Conservation (phyloP, 1,140 invertebrate species). For the Doryteuthis pealeii region DNA sequence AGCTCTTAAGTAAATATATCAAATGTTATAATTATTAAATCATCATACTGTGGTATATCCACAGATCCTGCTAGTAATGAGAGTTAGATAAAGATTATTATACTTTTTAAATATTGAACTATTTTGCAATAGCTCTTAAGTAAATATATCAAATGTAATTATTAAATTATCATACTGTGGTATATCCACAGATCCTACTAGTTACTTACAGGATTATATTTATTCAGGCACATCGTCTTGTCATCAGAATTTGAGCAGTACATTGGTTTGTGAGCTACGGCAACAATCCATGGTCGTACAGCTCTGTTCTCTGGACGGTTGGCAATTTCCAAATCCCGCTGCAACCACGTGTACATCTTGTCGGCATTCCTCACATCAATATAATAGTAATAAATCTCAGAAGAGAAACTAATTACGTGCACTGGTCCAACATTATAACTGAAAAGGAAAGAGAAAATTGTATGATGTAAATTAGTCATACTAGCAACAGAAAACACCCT, state of each 20-base stretch:
- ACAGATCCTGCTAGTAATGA: too few species aligned
- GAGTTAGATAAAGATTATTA: too few species aligned
- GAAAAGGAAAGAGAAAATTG: constrained; percentile 28
- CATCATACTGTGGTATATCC: too few species aligned
- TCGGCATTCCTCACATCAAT: constrained; percentile 79
- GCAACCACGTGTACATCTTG: constrained; percentile 70
- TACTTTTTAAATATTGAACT: too few species aligned
- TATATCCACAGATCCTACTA: too few species aligned
- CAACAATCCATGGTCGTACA: constrained; percentile 35
- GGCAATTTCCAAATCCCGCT: constrained; percentile 32
- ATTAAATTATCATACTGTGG: too few species aligned
- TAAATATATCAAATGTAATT: too few species aligned
- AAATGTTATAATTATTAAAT: too few species aligned
- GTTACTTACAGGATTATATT: not conserved
- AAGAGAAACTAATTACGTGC: constrained; percentile 77
- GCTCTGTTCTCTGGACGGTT: constrained; percentile 33
- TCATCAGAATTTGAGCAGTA: constrained; percentile 28
- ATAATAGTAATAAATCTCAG: constrained; percentile 91
- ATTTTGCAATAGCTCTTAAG: too few species aligned
- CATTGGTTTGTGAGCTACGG: constrained; percentile 38
- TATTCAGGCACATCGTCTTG: not conserved
- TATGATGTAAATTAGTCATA: too few species aligned
- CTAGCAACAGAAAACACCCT: too few species aligned
- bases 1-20: too few species aligned
- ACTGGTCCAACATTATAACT: constrained; percentile 78